phyloP scores from a whole-genome alignment of 2,888 invertebrate genomes.

The Stenurella melanura region DNA sequence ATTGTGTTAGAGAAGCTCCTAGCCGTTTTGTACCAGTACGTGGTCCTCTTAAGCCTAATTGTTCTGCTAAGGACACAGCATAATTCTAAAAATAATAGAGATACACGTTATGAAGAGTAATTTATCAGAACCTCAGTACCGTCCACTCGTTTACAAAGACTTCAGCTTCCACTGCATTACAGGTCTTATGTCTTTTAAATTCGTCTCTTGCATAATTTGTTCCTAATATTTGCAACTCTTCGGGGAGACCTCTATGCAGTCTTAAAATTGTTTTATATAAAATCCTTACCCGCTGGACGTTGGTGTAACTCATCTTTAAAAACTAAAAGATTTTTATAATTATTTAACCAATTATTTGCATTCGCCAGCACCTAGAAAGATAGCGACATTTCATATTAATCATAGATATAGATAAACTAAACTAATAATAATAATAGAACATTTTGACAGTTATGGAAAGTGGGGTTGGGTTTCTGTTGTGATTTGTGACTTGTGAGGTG shows the following conservation, averaged over 20 bases:
- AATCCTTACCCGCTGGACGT: conserved; percentile 74
- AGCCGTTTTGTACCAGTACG: conserved; percentile 78
- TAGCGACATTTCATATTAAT: no score
- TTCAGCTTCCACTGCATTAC: conserved; percentile 80
- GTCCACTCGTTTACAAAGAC: conserved; percentile 94
- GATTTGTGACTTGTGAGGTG: no score
- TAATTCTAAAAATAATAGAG: conserved; percentile 79
- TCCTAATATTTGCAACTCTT: conserved; percentile 76
- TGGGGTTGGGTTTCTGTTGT: background rate
- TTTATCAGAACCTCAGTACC: conserved; percentile 72
- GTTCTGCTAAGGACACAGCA: conserved; percentile 83
- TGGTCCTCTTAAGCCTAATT: conserved; percentile 75
- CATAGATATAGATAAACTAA: no score
- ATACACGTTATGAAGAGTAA: conserved; percentile 6
- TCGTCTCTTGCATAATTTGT: conserved; percentile 80
- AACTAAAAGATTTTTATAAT: background rate
- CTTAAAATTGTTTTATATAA: conserved; percentile 79
- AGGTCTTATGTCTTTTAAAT: conserved; percentile 88
- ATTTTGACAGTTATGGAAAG: background rate
- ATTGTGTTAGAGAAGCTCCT: conserved; percentile 79
- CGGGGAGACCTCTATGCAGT: conserved; percentile 78
- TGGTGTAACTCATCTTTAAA: conserved; percentile 59
- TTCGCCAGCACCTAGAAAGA: background rate
- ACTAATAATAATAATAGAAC: no score
- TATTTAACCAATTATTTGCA: background rate